These are phyloP conservation scores for Cebus imitator DNA, from an alignment of 2,113 vertebrate species.

Conservation along the genomic window DNA sequence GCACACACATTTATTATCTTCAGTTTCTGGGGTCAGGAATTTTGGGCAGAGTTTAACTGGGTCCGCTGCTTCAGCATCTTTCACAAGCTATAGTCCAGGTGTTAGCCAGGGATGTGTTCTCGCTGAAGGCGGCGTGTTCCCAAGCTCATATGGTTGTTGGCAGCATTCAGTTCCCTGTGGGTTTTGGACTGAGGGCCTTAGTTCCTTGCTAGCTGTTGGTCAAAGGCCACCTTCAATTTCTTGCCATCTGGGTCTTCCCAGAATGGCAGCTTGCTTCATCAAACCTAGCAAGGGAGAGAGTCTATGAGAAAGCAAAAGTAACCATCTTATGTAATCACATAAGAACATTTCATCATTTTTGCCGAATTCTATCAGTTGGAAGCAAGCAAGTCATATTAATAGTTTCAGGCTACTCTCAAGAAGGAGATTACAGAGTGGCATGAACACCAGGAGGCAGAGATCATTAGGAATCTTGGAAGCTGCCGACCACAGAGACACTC, in stretches of 20 bases:
- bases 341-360: neutral
- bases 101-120: neutral
- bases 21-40: neutral
- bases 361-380: neutral
- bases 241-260: neutral
- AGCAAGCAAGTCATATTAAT: neutral
- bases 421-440: neutral
- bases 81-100: neutral
- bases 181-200: neutral
- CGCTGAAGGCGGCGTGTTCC: neutral
- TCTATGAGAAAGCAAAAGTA: neutral
- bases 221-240: neutral
- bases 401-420: neutral
- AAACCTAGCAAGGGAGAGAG: neutral
- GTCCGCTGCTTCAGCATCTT: neutral
- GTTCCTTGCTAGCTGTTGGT: neutral
- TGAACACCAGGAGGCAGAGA: neutral
- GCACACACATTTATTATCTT: neutral
- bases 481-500: neutral
- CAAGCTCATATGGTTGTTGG: neutral
- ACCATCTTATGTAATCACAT: neutral
- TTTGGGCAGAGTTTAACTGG: neutral
- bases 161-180: neutral
- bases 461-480: neutral
- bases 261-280: neutral